Percentiles rank a stretch among this genome's conserved stretches.
Evolutionary conservation across 2,888 invertebrate species (phyloP).

Genomic region (Sminthurinus aureus): DNA sequence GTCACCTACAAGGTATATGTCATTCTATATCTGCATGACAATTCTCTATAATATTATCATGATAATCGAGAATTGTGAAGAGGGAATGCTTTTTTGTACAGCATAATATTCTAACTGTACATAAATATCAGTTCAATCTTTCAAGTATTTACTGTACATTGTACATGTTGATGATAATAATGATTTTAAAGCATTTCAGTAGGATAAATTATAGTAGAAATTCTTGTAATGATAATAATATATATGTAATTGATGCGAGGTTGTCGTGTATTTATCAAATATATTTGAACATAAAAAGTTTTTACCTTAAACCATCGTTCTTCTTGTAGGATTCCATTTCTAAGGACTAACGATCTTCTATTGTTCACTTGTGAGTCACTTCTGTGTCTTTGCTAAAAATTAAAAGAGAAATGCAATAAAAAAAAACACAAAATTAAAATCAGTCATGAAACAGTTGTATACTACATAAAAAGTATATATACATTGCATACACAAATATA

Average conservation of each 20-base stretch:
- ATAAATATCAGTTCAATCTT: too few species aligned
- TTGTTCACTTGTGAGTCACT: constrained; percentile 99
- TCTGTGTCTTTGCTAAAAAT: constrained; percentile 92
- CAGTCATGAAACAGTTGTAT: too few species aligned
- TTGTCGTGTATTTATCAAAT: too few species aligned
- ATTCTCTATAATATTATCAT: too few species aligned
- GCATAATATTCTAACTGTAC: too few species aligned
- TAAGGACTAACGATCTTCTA: constrained; percentile 87
- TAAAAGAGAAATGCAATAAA: constrained; percentile 30
- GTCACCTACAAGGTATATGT: constrained; percentile 1
- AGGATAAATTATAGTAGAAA: too few species aligned
- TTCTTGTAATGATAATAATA: too few species aligned
- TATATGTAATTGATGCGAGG: too few species aligned
- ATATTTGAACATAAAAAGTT: background rate
- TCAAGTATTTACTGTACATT: too few species aligned
- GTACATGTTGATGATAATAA: too few species aligned
- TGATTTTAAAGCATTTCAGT: too few species aligned
- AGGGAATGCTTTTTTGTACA: background rate
- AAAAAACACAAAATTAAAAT: background rate
- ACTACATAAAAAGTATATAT: background rate
- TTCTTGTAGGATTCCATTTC: constrained; percentile 88
- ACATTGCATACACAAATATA: background rate
- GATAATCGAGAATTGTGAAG: background rate
- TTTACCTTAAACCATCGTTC: constrained; percentile 84
- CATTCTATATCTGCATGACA: constrained; percentile 2